Conservation (phyloP, 35 echinoderm and acorn worm genomes). For the Stichopus chloronotus region DNA sequence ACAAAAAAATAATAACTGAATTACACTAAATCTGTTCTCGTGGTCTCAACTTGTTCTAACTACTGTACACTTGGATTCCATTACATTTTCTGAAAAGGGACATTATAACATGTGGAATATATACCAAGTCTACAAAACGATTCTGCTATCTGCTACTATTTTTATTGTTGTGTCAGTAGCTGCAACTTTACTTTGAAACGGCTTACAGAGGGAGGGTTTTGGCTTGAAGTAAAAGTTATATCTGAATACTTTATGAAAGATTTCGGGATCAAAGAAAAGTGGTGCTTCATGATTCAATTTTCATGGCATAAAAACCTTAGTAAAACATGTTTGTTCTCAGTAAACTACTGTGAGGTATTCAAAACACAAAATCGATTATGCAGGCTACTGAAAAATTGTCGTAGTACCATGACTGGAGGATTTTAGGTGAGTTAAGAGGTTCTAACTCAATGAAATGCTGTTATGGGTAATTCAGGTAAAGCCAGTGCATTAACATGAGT, state of each 20-base stretch:
- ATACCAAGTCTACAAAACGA: conserved; percentile 16
- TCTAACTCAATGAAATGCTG: not conserved
- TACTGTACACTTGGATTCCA: not conserved
- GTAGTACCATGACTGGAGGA: too few species aligned
- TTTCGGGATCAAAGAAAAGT: conserved; percentile 26
- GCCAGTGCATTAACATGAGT: conserved; percentile 1
- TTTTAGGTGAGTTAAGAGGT: conserved; percentile 8
- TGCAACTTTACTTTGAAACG: not conserved
- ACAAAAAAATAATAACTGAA: not conserved
- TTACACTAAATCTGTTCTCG: conserved; percentile 13
- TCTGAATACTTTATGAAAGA: not conserved
- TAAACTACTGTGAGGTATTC: conserved; percentile 25
- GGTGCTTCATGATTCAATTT: conserved; percentile 14
- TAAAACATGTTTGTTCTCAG: not conserved
- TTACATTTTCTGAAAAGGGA: conserved; percentile 29
- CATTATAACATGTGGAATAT: not conserved
- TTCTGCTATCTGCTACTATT: not conserved
- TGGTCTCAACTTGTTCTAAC: conserved; percentile 1
- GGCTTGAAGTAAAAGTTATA: conserved; percentile 10
- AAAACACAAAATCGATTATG: not conserved
- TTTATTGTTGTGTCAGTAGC: too few species aligned
- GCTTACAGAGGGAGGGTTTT: conserved; percentile 1
- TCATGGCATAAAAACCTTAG: not conserved
- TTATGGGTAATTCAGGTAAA: conserved; percentile 21
- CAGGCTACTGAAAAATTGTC: conserved; percentile 5